Base-by-base conservation (phyloP, 1,140 invertebrate species). In the Harpegnathos saltator region DNA sequence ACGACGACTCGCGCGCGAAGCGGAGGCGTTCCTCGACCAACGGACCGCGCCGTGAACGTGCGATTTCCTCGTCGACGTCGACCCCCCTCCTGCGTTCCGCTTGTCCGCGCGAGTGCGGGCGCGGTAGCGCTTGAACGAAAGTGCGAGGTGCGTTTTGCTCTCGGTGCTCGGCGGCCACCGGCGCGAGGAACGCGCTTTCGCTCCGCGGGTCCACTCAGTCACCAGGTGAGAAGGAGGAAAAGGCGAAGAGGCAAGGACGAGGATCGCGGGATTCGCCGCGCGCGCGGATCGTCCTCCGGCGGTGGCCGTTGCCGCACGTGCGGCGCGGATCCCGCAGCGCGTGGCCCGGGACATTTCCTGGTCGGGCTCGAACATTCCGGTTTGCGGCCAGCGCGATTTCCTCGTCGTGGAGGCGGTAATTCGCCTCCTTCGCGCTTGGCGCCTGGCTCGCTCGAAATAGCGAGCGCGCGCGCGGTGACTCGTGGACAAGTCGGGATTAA, bases 121-220 rank as follows among this genome's bases (percentile, higher is more conserved):
- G 29, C 82, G 52, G 44, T 74, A 50, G 66, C 68, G 78, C 62
- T 71, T 80, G 3, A 87, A 87, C 83, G 83, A 85, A 89, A 89
- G 85, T 85, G 85, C 61, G 75, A 86, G 81, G 75, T n/a, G n/a
- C n/a, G n/a, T n/a, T 86, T 71, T 54, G 73, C 82, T 84, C 71
- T 52, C 38, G 38, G 11, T 9, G 38, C 3, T 11, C 7, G 38
- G 3, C 11, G 38, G 38, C 38, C 38, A 9, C 38, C 38, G 38
- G 3, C 38, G 11, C 29, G 29, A 33, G 1, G 29, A 33, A 33
- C 29, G 29, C 5, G 5, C 29, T 33, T 5, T 33, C 29, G 29
- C 29, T 33, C 29, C 29, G 29, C 29, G 29, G 1, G 29, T 33
- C 1, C 5, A 3, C 29, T 33, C 29, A n/a, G n/a, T n/a, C 29